A percentile compares a stretch with the other conserved stretches of the same genome.
These are phyloP conservation scores for Tetrapedia diversipes DNA, from an alignment of 2,888 invertebrate species.

Conservation along the genomic window DNA sequence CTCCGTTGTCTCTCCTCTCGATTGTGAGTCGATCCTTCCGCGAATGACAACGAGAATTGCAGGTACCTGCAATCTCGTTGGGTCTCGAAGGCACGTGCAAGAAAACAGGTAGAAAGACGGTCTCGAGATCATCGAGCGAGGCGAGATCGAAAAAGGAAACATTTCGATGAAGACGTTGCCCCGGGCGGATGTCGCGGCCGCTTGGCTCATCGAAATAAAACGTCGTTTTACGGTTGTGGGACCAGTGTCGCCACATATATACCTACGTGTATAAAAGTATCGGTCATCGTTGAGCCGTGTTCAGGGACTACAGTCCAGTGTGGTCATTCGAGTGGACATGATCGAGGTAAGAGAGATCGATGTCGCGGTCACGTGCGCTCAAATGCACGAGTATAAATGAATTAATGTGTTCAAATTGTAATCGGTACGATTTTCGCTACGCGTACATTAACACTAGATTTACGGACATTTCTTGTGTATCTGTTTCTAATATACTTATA, in stretches of 20 bases:
- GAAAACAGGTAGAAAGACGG: not conserved
- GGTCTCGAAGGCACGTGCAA: not conserved
- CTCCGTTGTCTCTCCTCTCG: no score
- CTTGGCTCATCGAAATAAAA: conserved; percentile 72
- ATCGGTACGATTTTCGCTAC: no score
- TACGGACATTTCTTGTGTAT: no score
- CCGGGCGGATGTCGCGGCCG: conserved; percentile 20
- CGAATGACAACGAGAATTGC: no score
- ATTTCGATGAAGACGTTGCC: conserved; percentile 32
- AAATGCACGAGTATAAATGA: no score
- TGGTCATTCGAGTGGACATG: conserved; percentile 72
- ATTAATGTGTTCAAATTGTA: no score
- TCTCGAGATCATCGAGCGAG: not conserved
- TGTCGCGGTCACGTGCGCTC: no score
- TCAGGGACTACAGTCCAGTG: conserved; percentile 73
- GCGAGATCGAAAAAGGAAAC: conserved; percentile 18
- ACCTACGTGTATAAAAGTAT: conserved; percentile 72
- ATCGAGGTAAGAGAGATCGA: conserved; percentile 72
- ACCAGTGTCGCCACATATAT: conserved; percentile 66
- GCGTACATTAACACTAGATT: no score
- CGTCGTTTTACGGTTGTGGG: conserved; percentile 69
- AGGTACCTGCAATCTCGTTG: no score
- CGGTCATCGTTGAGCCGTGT: conserved; percentile 62
- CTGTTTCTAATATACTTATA: no score
- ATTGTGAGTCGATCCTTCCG: not conserved